Percentiles rank a stretch among this genome's conserved stretches.
Conservation (phyloP, 1,140 invertebrate genomes). For the Cecropterus lyciades region DNA sequence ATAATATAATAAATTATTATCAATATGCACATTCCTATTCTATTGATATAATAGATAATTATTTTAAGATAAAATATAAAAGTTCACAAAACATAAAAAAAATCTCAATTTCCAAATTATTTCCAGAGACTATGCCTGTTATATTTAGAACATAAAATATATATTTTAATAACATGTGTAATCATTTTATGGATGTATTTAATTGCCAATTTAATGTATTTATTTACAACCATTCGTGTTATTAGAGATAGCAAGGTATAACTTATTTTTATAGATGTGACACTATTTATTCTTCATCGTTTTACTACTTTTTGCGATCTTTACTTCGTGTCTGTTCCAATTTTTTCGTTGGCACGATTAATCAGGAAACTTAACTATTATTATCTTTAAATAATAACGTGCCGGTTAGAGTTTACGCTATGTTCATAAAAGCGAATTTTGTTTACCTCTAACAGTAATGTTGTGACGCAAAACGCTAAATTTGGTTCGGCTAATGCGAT, state of each 20-base stretch:
- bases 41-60: conserved; percentile 24
- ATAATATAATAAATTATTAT: conserved; percentile 38
- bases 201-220: too few relatives aligned
- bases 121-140: background rate
- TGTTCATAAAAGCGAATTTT: background rate
- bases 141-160: too few relatives aligned
- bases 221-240: too few relatives aligned
- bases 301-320: too few relatives aligned
- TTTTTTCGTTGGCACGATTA: conserved; percentile 6
- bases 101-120: background rate
- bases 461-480: conserved; percentile 11
- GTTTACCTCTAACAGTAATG: background rate
- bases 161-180: too few relatives aligned
- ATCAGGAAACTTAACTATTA: too few relatives aligned
- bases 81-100: background rate
- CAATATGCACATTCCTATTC: conserved; percentile 49
- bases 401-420: background rate
- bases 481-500: background rate
- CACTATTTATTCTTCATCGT: too few relatives aligned
- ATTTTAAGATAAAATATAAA: background rate
- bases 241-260: too few relatives aligned
- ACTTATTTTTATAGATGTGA: too few relatives aligned
- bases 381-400: too few relatives aligned
- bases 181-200: too few relatives aligned
- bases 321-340: background rate